Percentiles rank a stretch among this genome's conserved stretches.
phyloP scores from a whole-genome alignment of 2,797 vertebrate species.

The Spatula versicolor region DNA sequence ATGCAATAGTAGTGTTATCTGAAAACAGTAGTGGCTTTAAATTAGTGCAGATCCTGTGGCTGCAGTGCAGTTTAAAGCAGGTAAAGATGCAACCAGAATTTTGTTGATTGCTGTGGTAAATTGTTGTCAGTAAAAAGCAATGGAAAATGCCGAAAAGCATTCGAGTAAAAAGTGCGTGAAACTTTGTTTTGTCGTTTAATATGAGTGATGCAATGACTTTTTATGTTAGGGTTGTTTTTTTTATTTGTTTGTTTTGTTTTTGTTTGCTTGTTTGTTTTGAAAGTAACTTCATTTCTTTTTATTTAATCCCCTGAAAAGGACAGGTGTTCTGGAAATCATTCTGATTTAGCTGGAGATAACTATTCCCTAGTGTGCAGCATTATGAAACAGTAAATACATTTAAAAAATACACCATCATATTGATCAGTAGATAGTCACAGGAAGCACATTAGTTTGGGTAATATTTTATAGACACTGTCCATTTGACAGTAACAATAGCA shows the following conservation, averaged over 20 bases:
- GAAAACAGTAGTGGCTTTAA: not conserved
- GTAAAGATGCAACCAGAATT: not conserved
- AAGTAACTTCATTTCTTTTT: too few species aligned
- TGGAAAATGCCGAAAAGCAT: constrained; percentile 10
- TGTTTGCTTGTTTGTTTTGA: too few species aligned
- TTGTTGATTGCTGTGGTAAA: not conserved
- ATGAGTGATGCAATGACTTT: not conserved
- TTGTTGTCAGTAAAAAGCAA: constrained; percentile 2
- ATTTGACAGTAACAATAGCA: not conserved
- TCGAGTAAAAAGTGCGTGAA: not conserved
- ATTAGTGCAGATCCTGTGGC: not conserved
- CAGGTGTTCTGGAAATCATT: not conserved
- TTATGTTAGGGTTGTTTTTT: too few species aligned
- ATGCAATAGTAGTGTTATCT: not conserved
- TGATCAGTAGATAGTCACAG: not conserved
- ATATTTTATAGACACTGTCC: not conserved
- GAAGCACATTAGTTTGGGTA: not conserved
- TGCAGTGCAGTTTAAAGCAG: not conserved
- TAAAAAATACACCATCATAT: not conserved
- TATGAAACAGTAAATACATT: fast-evolving
- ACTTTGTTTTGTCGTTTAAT: constrained; percentile 12
- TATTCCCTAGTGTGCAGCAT: not conserved
- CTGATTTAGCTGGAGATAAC: not conserved
- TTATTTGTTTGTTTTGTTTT: too few species aligned
- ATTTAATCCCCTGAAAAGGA: not conserved